Percentiles rank a stretch among this genome's conserved stretches.
These are phyloP conservation scores for Ooceraea biroi DNA, from an alignment of 1,140 invertebrate species.

Conservation along the genomic window DNA sequence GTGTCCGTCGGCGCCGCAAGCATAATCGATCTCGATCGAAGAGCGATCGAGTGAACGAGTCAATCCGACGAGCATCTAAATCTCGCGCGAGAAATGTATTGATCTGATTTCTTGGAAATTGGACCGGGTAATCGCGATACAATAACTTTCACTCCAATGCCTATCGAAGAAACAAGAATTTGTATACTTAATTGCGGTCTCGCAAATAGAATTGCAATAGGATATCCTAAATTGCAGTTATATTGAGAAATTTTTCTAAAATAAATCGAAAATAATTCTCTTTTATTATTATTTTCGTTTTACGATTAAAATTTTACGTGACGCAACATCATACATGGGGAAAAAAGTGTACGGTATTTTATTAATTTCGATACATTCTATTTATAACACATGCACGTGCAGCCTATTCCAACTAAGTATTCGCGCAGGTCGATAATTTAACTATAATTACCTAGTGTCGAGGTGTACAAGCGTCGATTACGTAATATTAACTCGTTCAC, in stretches of 20 bases:
- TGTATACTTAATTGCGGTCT: too few relatives aligned
- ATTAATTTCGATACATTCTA: slow-evolving; percentile 24
- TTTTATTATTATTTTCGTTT: background rate
- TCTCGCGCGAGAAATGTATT: background rate
- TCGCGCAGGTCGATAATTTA: slow-evolving; percentile 39
- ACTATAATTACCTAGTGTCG: slow-evolving; percentile 36
- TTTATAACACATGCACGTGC: background rate
- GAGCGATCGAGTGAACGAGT: slow-evolving; percentile 19
- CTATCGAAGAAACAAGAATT: too few relatives aligned
- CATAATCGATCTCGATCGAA: slow-evolving; percentile 49
- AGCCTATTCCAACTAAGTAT: background rate
- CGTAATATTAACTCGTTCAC: slow-evolving; percentile 47
- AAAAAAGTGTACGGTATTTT: background rate
- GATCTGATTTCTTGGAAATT: slow-evolving; percentile 12
- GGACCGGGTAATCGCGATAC: background rate
- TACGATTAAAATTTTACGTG: too few relatives aligned
- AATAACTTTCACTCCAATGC: too few relatives aligned
- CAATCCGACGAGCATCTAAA: slow-evolving; percentile 12
- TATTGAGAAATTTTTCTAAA: too few relatives aligned
- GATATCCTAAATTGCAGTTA: too few relatives aligned
- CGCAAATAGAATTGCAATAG: too few relatives aligned
- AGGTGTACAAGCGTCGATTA: slow-evolving; percentile 42
- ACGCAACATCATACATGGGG: too few relatives aligned
- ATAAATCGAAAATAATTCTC: background rate
- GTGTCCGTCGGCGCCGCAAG: slow-evolving; percentile 32